A percentile compares a stretch with the other conserved stretches of the same genome.
Evolutionary conservation across 2,113 vertebrate species (phyloP).

Genomic region (Bungarus multicinctus): DNA sequence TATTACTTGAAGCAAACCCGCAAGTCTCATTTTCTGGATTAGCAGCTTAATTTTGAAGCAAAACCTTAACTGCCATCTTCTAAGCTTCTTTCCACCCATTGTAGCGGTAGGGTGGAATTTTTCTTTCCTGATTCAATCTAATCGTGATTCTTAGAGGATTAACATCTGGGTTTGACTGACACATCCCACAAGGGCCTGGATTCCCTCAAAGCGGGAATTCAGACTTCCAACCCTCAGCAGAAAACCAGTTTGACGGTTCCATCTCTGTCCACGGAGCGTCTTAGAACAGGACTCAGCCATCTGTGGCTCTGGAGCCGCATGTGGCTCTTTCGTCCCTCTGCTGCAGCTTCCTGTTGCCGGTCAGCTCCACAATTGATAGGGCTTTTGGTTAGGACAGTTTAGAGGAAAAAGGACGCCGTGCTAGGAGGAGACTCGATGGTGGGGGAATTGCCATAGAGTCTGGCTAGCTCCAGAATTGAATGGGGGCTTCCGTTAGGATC

Average conservation of each 20-base stretch:
- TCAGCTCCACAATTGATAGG: too few relatives aligned
- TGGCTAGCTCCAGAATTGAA: too few relatives aligned
- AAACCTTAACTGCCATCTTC: neutral
- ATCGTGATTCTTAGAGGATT: neutral
- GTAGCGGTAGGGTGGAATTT: neutral
- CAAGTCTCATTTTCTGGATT: neutral
- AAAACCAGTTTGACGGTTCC: neutral
- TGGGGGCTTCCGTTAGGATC: too few relatives aligned
- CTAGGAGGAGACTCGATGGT: too few relatives aligned
- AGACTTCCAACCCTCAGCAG: neutral
- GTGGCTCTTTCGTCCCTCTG: too few relatives aligned
- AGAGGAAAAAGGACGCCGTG: too few relatives aligned
- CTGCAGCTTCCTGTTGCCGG: too few relatives aligned
- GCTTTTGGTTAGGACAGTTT: too few relatives aligned
- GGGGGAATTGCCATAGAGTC: too few relatives aligned
- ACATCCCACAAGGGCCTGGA: neutral
- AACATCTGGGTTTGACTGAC: neutral
- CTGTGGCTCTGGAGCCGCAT: too few relatives aligned
- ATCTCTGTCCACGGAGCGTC: neutral
- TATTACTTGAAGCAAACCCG: neutral
- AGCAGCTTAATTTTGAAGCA: neutral
- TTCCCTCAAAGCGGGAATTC: neutral
- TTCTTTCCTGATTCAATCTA: neutral
- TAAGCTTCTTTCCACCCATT: neutral
- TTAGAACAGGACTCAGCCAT: too few relatives aligned